A percentile compares a stretch with the other conserved stretches of the same genome.
Conservation (phyloP, 2,797 vertebrate genomes). For the Triplophysa yarkandensis region DNA sequence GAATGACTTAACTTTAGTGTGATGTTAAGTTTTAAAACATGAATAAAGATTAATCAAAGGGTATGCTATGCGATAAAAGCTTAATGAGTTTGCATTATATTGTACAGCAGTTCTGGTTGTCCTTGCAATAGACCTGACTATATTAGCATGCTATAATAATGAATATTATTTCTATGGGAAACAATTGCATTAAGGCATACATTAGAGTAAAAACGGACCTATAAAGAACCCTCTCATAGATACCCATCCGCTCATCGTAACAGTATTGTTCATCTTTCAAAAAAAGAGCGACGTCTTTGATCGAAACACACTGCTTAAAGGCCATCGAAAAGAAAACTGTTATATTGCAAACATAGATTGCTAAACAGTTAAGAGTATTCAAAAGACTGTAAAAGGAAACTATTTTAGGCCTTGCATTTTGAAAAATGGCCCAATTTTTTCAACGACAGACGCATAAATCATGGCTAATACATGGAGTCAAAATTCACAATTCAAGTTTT, state of each 20-base stretch:
- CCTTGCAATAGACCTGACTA: slow-evolving; percentile 60
- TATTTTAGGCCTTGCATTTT: neutral
- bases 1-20: slow-evolving; percentile 50
- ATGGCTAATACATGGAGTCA: neutral
- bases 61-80: slow-evolving; percentile 74
- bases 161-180: slow-evolving; percentile 14
- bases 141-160: slow-evolving; percentile 13
- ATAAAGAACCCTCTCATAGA: neutral
- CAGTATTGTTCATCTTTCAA: neutral
- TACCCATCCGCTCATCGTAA: slow-evolving; percentile 8
- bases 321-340: neutral
- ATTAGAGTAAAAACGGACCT: slow-evolving; percentile 16
- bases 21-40: slow-evolving; percentile 38
- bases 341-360: neutral
- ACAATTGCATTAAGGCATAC: slow-evolving; percentile 32
- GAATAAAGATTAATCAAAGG: slow-evolving; percentile 73
- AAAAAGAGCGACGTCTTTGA: neutral
- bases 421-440: neutral
- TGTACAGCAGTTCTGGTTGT: slow-evolving; percentile 56
- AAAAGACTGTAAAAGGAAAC: neutral
- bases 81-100: slow-evolving; percentile 44
- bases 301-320: neutral
- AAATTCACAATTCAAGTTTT: neutral
- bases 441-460: neutral
- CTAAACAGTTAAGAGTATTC: neutral